Conservation (phyloP, 2,113 vertebrate genomes). For the Hepsetus odoe region DNA sequence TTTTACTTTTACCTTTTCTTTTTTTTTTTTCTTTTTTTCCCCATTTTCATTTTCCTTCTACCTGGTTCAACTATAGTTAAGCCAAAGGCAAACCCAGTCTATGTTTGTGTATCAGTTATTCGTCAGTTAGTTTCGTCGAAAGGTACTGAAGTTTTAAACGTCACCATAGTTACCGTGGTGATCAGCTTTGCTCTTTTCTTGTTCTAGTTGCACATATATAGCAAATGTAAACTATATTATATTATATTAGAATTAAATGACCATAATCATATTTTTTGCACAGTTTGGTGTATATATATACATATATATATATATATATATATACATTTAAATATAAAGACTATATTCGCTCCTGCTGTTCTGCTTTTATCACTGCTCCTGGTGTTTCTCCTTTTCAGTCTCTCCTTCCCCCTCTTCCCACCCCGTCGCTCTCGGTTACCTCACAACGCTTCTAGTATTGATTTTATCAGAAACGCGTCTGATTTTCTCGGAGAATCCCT, state of each 20-base stretch:
- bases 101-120: slow-evolving; percentile 16
- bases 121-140: slow-evolving; percentile 25
- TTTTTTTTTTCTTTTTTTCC: no score
- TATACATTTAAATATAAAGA: slow-evolving; percentile 41
- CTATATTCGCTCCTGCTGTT: slow-evolving; percentile 49
- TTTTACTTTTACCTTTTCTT: no score
- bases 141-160: slow-evolving; percentile 46
- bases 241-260: slow-evolving; percentile 54
- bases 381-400: slow-evolving; percentile 6
- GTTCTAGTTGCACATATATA: slow-evolving; percentile 56
- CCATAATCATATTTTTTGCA: slow-evolving; percentile 62
- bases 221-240: slow-evolving; percentile 49
- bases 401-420: not conserved
- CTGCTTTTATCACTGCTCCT: slow-evolving; percentile 29
- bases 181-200: slow-evolving; percentile 47
- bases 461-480: not conserved
- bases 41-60: slow-evolving; percentile 35
- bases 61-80: slow-evolving; percentile 34
- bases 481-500: no score
- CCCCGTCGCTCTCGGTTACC: slow-evolving; percentile 7
- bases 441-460: slow-evolving; percentile 16
- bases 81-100: slow-evolving; percentile 44
- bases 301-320: slow-evolving; percentile 17
- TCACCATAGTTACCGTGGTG: slow-evolving; percentile 27
- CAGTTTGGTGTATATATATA: slow-evolving; percentile 45